Evolutionary conservation across 1,140 invertebrate species (phyloP).

Genomic region (Stegodyphus dumicola): DNA sequence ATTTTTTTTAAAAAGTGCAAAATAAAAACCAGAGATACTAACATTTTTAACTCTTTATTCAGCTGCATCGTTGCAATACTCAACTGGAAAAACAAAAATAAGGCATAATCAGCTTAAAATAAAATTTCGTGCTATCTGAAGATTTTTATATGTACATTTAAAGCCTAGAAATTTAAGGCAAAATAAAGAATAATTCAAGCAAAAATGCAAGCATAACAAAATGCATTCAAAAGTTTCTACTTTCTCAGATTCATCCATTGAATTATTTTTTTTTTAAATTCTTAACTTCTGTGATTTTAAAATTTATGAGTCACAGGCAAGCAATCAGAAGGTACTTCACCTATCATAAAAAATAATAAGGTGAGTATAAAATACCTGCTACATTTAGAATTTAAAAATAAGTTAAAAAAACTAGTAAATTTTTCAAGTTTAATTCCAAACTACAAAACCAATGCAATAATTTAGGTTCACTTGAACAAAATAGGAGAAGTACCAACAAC

Average conservation of each 20-base stretch:
- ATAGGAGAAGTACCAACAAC: conserved; percentile 24
- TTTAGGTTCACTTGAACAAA: too few species aligned
- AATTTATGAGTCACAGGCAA: too few species aligned
- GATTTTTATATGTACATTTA: neutral
- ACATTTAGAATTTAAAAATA: too few species aligned
- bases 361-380: neutral
- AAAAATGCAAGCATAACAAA: neutral
- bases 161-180: neutral
- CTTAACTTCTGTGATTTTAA: too few species aligned
- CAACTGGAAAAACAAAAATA: conserved; percentile 44
- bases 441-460: too few species aligned
- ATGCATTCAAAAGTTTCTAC: neutral
- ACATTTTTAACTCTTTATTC: conserved; percentile 33
- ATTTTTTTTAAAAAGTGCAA: neutral
- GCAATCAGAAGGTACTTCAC: neutral
- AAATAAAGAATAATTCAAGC: neutral
- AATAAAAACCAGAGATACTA: conserved; percentile 28
- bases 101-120: neutral
- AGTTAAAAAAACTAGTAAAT: too few species aligned
- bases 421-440: too few species aligned
- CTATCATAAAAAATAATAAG: neutral
- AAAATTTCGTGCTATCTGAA: neutral
- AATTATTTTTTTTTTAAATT: neutral
- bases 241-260: neutral
- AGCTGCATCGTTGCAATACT: conserved; percentile 21